Conservation (phyloP, 2,888 invertebrate genomes). For the Gryllus longicercus region DNA sequence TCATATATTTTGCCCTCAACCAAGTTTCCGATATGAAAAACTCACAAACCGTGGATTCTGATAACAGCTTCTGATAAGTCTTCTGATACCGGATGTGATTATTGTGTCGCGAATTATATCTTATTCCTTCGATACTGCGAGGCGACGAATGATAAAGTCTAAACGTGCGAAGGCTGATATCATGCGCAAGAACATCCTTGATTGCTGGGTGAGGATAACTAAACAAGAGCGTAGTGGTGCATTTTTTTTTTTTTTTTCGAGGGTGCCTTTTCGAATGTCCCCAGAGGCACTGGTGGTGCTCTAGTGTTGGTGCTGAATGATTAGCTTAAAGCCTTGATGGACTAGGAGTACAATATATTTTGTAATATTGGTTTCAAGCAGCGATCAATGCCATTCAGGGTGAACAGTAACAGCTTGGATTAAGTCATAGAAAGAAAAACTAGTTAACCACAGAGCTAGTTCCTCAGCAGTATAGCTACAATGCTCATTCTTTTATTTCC, state of each 20-base stretch:
- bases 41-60: too few species aligned
- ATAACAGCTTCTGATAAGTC: too few species aligned
- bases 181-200: constrained; percentile 84
- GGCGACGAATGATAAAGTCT: constrained; percentile 98
- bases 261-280: constrained; percentile 91
- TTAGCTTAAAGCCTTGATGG: constrained; percentile 68
- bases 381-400: background rate
- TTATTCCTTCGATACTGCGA: constrained; percentile 94
- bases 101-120: constrained; percentile 88
- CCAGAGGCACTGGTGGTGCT: constrained; percentile 92
- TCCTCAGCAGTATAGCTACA: background rate
- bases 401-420: too few species aligned
- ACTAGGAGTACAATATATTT: constrained; percentile 20
- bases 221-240: constrained; percentile 77
- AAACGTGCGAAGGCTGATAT: constrained; percentile 77
- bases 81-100: constrained; percentile 63
- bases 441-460: too few species aligned
- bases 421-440: too few species aligned
- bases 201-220: constrained; percentile 86
- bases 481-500: background rate
- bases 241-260: too few species aligned
- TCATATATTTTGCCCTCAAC: too few species aligned
- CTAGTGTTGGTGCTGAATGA: constrained; percentile 90
- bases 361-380: background rate
- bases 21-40: too few species aligned